These are phyloP conservation scores for Drosophila setosimentum DNA, from an alignment of 2,888 invertebrate genomes.

Conservation along the genomic window DNA sequence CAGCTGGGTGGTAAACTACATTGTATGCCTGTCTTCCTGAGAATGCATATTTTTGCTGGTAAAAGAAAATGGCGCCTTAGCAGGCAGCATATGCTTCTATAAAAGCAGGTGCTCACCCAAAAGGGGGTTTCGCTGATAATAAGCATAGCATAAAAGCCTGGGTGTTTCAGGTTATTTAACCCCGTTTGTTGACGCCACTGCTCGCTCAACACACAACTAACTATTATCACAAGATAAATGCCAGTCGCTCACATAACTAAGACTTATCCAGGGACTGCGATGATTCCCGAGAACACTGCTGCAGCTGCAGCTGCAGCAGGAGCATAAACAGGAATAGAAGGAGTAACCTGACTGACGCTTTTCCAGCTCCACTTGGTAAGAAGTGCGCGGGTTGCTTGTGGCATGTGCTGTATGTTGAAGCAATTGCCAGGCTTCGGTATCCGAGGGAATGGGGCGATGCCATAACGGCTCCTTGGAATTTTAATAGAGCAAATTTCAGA, in stretches of 20 bases:
- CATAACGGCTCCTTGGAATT: slow-evolving; percentile 70
- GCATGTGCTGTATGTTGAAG: slow-evolving; percentile 57
- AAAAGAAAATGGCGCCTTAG: slow-evolving; percentile 49
- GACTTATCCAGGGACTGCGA: slow-evolving; percentile 60
- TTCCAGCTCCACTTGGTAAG: slow-evolving; percentile 15
- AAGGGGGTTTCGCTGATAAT: background rate
- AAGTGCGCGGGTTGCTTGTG: slow-evolving; percentile 52
- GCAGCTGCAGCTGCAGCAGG: slow-evolving; percentile 38
- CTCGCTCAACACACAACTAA: slow-evolving; percentile 60
- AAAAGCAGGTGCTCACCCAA: slow-evolving; percentile 24
- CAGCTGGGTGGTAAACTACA: slow-evolving; percentile 27
- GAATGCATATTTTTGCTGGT: slow-evolving; percentile 62
- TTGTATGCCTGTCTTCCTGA: slow-evolving; percentile 47
- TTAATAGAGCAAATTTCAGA: slow-evolving; percentile 79
- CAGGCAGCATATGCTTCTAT: slow-evolving; percentile 54
- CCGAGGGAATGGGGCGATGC: slow-evolving; percentile 24
- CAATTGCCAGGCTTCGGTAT: slow-evolving; percentile 15
- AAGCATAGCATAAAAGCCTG: background rate
- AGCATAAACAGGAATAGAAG: slow-evolving; percentile 8
- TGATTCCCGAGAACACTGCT: slow-evolving; percentile 20
- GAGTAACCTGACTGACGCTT: slow-evolving; percentile 64
- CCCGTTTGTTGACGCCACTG: slow-evolving; percentile 35
- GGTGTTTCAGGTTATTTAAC: background rate
- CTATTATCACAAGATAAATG: slow-evolving; percentile 79
- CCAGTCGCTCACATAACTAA: slow-evolving; percentile 73